Evolutionary conservation across 2,113 vertebrate species (phyloP), one percentile per base, ranked within the genome.

Genomic region (Proteles cristata): DNA sequence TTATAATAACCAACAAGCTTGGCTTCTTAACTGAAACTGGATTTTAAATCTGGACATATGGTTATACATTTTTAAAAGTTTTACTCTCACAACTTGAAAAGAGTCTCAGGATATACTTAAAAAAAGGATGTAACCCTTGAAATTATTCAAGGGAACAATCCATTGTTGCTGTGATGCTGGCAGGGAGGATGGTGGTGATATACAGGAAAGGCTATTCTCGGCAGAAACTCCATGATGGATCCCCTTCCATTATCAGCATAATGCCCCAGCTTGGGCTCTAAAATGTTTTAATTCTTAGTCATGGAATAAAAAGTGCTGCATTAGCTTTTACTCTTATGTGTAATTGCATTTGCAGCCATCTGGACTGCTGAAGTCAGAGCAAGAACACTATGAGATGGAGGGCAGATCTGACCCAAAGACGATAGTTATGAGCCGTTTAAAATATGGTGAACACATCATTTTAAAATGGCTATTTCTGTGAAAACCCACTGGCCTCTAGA

Each of bases 1-100:
- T 96, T 93, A 26, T 93, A 97, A 95, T 97, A 89, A 94, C 83
- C 96, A 98, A 96, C 39, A 83, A 86, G n/a, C 39, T 76, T 90
- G 81, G 81, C 68, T 97, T 94, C 65, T 86, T 85, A 74, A 77
- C 71, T 55, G 33, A 86, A 97, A 87, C 77, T 65, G 35, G 77
- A 94, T 97, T 96, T 97, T 48, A 86, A 91, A 94, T 89, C 48
- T 39, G 66, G 68, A 97, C 82, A 94, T 61, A 79, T 86, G 69
- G 85, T 80, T 87, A 91, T 61, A 79, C 61, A 55, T 89, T 97
- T 97, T 93, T 58, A 80, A 84, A 98, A 95, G 85, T 95, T 88
- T 91, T 94, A 58, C 71, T 95, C 63, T 97, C 33, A 55, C 4
- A 45, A 74, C 71, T 82, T 93, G 45, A 79, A 96, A 96, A 73